Conservation (phyloP, 2,797 vertebrate species). For the Gadopsis bispinosus region DNA sequence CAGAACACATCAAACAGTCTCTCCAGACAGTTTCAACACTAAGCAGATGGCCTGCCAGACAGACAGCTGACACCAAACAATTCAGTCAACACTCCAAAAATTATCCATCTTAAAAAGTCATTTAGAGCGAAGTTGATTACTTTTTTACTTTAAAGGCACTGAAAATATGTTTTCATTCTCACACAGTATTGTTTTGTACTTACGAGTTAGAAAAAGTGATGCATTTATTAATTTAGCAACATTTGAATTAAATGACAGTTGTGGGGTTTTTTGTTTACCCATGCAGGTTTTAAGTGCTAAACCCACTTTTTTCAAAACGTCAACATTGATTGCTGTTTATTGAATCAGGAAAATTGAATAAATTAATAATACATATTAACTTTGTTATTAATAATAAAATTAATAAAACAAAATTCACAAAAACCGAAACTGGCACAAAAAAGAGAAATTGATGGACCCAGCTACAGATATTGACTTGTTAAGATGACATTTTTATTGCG, state of each 20-base stretch:
- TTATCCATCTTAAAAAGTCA: background rate
- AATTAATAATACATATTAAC: no score
- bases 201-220: background rate
- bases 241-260: background rate
- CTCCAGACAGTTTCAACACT: constrained; percentile 17
- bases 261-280: background rate
- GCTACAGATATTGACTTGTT: background rate
- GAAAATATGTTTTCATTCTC: background rate
- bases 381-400: background rate
- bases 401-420: background rate
- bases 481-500: background rate
- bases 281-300: background rate
- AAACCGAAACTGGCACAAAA: background rate
- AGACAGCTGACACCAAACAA: constrained; percentile 1
- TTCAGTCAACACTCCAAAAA: background rate
- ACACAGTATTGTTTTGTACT: no score
- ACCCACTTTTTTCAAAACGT: background rate
- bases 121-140: background rate
- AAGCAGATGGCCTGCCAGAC: constrained; percentile 11
- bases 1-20: constrained; percentile 39
- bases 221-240: background rate
- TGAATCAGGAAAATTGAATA: background rate
- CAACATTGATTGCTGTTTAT: background rate
- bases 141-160: background rate
- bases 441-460: background rate